phyloP scores from a whole-genome alignment of 2,113 vertebrate genomes.

The Silurus glanis region DNA sequence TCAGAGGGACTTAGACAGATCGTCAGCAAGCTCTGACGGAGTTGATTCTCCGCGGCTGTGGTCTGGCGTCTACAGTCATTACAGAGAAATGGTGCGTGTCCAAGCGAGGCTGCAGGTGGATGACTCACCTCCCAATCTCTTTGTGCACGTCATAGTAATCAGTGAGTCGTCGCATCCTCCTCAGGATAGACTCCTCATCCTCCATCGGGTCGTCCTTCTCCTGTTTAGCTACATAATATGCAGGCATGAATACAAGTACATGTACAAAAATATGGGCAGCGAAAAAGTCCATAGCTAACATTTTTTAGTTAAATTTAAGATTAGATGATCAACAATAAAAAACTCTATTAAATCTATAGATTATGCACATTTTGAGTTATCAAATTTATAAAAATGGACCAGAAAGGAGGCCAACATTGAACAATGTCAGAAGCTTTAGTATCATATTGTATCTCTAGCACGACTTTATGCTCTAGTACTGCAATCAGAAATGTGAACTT shows the following conservation, averaged over 20 bases:
- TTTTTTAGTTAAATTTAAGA: background rate
- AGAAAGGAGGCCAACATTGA: background rate
- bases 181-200: constrained; percentile 77
- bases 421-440: background rate
- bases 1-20: constrained; percentile 25
- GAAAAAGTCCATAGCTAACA: background rate
- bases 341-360: background rate
- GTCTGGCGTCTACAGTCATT: constrained; percentile 33
- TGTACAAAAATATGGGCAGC: background rate
- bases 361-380: background rate
- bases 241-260: background rate
- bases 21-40: constrained; percentile 27
- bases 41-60: background rate
- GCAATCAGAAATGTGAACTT: background rate
- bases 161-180: constrained; percentile 82
- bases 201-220: constrained; percentile 74
- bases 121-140: constrained; percentile 86
- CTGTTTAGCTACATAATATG: constrained; percentile 66
- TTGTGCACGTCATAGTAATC: constrained; percentile 92
- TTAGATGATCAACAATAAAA: background rate
- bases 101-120: constrained; percentile 6
- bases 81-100: constrained; percentile 44
- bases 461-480: background rate
- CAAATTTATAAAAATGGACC: background rate
- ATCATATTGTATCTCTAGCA: background rate